Base-by-base conservation (phyloP, 2,113 vertebrate genomes). In the Sterna hirundo region DNA sequence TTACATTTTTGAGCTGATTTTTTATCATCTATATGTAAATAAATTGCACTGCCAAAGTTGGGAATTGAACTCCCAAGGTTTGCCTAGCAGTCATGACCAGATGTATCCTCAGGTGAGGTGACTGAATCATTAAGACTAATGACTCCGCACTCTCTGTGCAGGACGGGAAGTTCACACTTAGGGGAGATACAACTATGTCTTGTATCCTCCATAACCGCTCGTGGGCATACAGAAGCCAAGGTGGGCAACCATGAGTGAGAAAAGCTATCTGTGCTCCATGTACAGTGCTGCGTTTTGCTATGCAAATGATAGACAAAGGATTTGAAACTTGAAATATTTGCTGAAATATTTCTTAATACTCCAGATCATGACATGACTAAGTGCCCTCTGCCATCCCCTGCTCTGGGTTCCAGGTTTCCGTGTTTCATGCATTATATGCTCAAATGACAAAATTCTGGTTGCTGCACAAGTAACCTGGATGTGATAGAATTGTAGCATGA, bases 1-100 rank as follows among this genome's bases (percentile, higher is more conserved):
- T 93, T 92, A 74, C 21, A 64, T 54, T 88, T 90, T 86, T 23
- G 20, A 92, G 71, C 51, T 96, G 82, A 90, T 72, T 94, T 96
- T 95, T 95, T 51, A 42, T 92, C 49, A 70, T 83, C 55, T 90
- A 4, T 74, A 51, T 83, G 49, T 94, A 90, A 96, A 91, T 91
- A 76, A 89, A 88, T 77, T 66, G 36, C 13, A 2, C 75, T 88
- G 62, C 49, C 55, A 51, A 57, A 79, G 26, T 51, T 68, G 40
- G 68, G 58, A 88, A 88, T n/a, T 76, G 92, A 94, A 70, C 54
- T 91, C 64, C 30, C 42, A 77, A 86, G 49, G 11, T 70, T 86
- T 77, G 27, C 71, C 36, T 15, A 32, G 40, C 27, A 61, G 40
- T 77, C 46, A 32, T 54, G 70, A 74, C 49, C 79, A 88, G 75